Base-by-base conservation (phyloP, 2,888 invertebrate genomes). In the Melolontha melolontha region DNA sequence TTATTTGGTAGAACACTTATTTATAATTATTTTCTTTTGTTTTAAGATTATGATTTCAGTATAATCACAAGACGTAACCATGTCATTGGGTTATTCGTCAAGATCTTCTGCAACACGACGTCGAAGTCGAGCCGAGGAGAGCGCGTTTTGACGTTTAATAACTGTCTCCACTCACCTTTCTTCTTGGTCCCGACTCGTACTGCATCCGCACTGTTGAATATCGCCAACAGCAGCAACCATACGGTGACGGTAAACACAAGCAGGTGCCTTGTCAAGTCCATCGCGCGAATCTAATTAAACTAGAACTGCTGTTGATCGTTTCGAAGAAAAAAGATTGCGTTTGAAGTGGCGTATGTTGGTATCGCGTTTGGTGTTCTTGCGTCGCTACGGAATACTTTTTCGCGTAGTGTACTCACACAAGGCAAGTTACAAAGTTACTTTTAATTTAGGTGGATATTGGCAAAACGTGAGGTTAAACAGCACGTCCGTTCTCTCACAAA, bases 401-500 rank as follows among this genome's bases (percentile, higher is more conserved):
- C 2, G 34, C 34, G 34, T 34, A 34, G 1, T 34, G 2, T 34
- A 22, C 22, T 22, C 10, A 34, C 34, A 34, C 34, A 10, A 10
- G 34, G 10, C 34, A 10, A 34, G 10, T 34, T 34, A 34, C 34
- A 34, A 10, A 34, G 34, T 10, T 8, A 34, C 10, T 34, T 34
- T 34, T 34, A 6, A 5, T 29, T 8, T 6, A 34, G 6, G 6
- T 34, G 34, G 1, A 34, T 34, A 34, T 8, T 34, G 6, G 47
- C 47, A 16, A 62, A 62, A 62, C 29, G 12, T 39, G 51, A 41
- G 29, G 50, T 22, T 16, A 50, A 42, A 47, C 59, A 52, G 70
- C 72, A 75, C 73, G 71, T 72, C 74, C 73, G 74, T 69, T 67
- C 75, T 75, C 77, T 70, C 76, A 74, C 76, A 76, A 74, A 74